Base-by-base conservation (phyloP, 1,140 invertebrate species). In the Vollenhovia emeryi region DNA sequence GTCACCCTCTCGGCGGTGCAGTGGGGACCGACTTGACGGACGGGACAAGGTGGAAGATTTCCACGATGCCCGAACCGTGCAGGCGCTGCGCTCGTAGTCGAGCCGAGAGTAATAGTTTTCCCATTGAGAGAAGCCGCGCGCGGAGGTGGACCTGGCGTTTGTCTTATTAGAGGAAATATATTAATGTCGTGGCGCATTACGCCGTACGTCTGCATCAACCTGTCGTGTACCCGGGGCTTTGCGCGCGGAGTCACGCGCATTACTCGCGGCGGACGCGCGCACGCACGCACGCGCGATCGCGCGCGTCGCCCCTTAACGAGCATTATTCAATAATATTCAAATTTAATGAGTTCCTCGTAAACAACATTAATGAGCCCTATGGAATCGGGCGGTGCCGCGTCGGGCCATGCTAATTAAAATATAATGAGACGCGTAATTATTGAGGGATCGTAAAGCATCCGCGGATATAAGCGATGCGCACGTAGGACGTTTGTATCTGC, bases 401-500 rank as follows among this genome's bases (percentile, higher is more conserved):
- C 86, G 83, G 82, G 76, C 82, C 80, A 88, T 74, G 90, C 93
- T 94, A 94, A 94, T 94, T 94, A 94, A 94, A 94, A 94, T 94
- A 94, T 94, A 94, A 94, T 93, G 94, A 94, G 94, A 91, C 89
- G 88, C 91, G 91, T 93, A 93, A 94, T 94, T 93, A 93, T 92
- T 86, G 86, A n/a, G 75, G 86, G 62, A 88, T 93, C 93, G 92
- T 93, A 92, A 93, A 93, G 83, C 88, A 90, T 89, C 86, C 84
- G 80, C 84, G 59, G 55, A 84, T 55, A 45, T 83, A 86, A 79
- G 43, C 66, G 69, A 76, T 82, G 55, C n/a, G 82, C 60, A 89
- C 52, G 71, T 83, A 78, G 74, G 83, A 85, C 33, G 83, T 85
- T 66, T 85, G 45, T 76, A 84, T 84, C 71, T 84, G 43, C 30